Evolutionary conservation across 2,113 vertebrate genomes (phyloP).

Genomic region (Chaetops frenatus): DNA sequence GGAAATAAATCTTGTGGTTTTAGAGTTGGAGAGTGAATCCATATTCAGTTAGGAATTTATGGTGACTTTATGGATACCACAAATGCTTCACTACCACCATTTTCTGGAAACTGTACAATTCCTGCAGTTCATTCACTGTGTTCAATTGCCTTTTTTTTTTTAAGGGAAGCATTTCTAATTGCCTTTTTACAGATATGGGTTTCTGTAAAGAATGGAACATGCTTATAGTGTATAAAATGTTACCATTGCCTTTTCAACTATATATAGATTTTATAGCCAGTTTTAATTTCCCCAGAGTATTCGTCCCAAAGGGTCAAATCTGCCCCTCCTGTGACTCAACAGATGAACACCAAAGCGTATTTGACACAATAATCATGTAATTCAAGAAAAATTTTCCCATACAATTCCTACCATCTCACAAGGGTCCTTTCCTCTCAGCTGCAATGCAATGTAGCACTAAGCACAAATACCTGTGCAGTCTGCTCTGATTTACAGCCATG

Average conservation of each 20-base stretch:
- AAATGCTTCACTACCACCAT: conserved; percentile 61
- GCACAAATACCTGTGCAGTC: not conserved
- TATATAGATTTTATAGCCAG: conserved; percentile 5
- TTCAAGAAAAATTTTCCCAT: not conserved
- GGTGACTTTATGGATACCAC: conserved; percentile 64
- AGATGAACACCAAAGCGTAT: not conserved
- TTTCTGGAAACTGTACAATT: conserved; percentile 58
- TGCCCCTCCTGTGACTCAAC: not conserved
- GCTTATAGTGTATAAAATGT: not conserved
- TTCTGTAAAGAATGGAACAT: conserved; percentile 44
- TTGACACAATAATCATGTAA: not conserved
- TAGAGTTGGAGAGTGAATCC: conserved; percentile 59
- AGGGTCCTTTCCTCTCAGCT: not conserved
- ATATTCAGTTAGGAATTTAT: conserved; percentile 66
- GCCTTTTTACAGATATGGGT: conserved; percentile 46
- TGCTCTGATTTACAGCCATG: conserved; percentile 6
- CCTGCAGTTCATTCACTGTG: conserved; percentile 50
- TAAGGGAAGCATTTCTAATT: conserved; percentile 53
- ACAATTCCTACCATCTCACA: not conserved
- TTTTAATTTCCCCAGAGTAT: conserved; percentile 41
- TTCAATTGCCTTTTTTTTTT: conserved; percentile 35
- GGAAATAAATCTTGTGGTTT: conserved; percentile 62
- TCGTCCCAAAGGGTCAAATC: conserved; percentile 1
- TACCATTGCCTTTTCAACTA: conserved; percentile 29
- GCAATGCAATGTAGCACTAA: not conserved